Conservation (phyloP, 2,888 invertebrate species). For the Petrolisthes cinctipes region DNA sequence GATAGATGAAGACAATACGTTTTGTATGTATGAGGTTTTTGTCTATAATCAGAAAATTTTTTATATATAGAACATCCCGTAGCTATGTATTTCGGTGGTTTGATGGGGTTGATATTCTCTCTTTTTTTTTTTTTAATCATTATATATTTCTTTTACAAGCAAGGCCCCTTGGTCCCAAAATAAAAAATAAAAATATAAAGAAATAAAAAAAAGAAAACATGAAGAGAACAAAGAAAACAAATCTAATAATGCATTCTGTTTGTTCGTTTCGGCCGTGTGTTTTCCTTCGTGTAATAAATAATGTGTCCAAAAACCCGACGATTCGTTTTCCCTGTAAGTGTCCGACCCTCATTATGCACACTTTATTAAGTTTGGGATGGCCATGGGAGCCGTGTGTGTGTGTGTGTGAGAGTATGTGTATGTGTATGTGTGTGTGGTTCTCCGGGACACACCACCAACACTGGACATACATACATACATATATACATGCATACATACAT, state of each 20-base stretch:
- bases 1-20: constrained; percentile 30
- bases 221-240: not conserved
- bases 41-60: constrained; percentile 19
- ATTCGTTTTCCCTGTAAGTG: not conserved
- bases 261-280: too few relatives aligned
- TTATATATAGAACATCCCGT: constrained; percentile 15
- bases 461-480: too few relatives aligned
- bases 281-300: too few relatives aligned
- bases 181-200: not conserved
- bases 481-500: too few relatives aligned
- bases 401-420: too few relatives aligned
- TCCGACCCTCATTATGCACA: not conserved
- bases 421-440: too few relatives aligned
- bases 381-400: too few relatives aligned
- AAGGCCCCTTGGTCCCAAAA: constrained; percentile 39
- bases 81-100: constrained; percentile 54
- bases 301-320: too few relatives aligned
- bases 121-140: constrained; percentile 14
- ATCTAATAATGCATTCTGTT: not conserved
- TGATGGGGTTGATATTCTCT: constrained; percentile 46
- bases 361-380: too few relatives aligned
- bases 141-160: constrained; percentile 6
- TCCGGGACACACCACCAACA: too few relatives aligned
- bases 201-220: not conserved
- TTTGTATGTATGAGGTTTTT: constrained; percentile 27